phyloP scores from a whole-genome alignment of 2,797 vertebrate genomes.

The Hydrophis major region DNA sequence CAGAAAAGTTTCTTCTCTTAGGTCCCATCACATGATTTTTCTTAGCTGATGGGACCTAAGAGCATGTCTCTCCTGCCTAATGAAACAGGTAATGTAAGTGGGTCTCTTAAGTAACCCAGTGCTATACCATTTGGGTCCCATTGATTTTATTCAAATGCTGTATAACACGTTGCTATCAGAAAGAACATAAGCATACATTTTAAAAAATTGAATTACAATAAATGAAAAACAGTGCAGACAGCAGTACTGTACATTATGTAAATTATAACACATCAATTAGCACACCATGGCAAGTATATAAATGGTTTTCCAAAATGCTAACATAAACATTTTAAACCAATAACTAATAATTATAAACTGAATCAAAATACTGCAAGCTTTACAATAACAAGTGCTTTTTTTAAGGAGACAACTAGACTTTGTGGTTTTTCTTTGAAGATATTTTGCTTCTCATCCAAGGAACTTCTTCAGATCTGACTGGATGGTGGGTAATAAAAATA shows the following conservation, averaged over 20 bases:
- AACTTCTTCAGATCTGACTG: too few species aligned
- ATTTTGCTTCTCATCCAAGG: too few species aligned
- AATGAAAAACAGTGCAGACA: not conserved
- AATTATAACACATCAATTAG: not conserved
- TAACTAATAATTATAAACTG: not conserved
- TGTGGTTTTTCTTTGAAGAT: too few species aligned
- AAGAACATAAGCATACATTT: not conserved
- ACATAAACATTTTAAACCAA: not conserved
- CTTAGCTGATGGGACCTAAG: not conserved
- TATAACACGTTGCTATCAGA: not conserved
- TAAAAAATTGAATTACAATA: not conserved
- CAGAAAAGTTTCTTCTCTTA: not conserved
- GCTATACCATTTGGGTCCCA: not conserved
- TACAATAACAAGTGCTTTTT: not conserved
- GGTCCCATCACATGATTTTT: not conserved
- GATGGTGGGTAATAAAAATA: too few species aligned
- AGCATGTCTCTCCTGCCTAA: not conserved
- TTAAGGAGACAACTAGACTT: too few species aligned
- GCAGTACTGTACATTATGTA: not conserved
- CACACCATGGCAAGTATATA: not conserved
- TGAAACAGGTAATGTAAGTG: not conserved
- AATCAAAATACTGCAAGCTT: not conserved
- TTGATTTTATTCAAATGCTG: not conserved
- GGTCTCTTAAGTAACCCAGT: not conserved
- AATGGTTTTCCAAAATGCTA: not conserved